A percentile compares a stretch with the other conserved stretches of the same genome.
phyloP scores from a whole-genome alignment of 1,140 invertebrate species.

The Glossosoma conforme region DNA sequence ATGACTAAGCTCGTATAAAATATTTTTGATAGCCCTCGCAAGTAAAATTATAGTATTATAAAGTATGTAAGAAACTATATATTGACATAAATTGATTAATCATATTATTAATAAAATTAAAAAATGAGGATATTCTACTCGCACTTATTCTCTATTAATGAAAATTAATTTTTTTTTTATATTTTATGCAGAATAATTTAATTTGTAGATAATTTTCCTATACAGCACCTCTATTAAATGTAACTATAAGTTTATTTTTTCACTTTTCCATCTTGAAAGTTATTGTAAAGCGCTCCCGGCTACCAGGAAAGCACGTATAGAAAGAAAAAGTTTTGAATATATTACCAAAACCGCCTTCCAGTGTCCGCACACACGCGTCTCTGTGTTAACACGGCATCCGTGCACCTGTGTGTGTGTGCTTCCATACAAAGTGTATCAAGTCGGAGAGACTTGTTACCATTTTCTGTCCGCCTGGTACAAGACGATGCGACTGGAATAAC shows the following conservation, averaged over 20 bases:
- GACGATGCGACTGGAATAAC: constrained; percentile 30
- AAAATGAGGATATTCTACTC: too few species aligned
- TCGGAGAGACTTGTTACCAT: constrained; percentile 25
- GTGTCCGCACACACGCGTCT: constrained; percentile 14
- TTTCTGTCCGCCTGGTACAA: constrained; percentile 30
- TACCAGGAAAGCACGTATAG: constrained; percentile 19
- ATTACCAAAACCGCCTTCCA: constrained; percentile 26
- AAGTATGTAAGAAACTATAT: too few species aligned
- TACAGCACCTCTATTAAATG: too few species aligned
- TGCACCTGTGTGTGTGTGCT: constrained; percentile 13
- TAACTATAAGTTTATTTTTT: not conserved
- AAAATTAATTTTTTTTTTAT: too few species aligned
- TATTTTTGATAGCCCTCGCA: too few species aligned
- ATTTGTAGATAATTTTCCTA: too few species aligned
- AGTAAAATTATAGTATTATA: too few species aligned
- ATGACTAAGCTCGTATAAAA: too few species aligned
- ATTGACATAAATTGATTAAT: too few species aligned
- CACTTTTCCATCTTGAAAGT: constrained; percentile 1
- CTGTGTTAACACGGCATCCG: constrained; percentile 11
- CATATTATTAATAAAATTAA: too few species aligned
- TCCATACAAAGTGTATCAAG: constrained; percentile 8
- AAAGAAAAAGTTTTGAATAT: constrained; percentile 30
- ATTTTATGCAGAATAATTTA: too few species aligned
- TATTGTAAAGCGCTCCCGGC: constrained; percentile 9
- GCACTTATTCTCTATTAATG: too few species aligned